Evolutionary conservation across 2,888 invertebrate genomes (phyloP), one percentile per base, ranked within the genome.

Genomic region (Baccha elongata): DNA sequence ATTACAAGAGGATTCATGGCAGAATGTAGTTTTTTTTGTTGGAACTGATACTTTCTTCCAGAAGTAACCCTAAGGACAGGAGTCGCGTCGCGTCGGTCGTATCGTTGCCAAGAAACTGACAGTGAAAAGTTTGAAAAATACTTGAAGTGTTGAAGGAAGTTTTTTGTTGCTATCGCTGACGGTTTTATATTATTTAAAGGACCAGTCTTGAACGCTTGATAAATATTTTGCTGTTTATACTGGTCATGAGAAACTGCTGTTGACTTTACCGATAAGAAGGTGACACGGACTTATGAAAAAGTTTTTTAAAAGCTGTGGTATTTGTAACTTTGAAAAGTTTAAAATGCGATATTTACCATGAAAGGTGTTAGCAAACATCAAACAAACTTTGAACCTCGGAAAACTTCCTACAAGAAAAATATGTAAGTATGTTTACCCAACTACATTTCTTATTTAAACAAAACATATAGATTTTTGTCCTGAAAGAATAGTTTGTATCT

Each of bases 41-140:
- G 62, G n/a, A n/a, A n/a, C n/a, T 46, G 37, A 72, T 46, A 64
- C 40, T 75, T 37, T 48, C 53, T 37, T 13, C n/a, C 2, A 29
- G n/a, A 50, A 50, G 29, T 26, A 13, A 42, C 13, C 35, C 50
- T 10, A 17, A 32, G 15, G 64, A 23, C 23, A 23, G 5, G 5
- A 23, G 23, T 23, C n/a, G n/a, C n/a, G n/a, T n/a, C n/a, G n/a
- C n/a, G 5, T 23, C 3, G 23, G 29, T 8, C 8, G 29, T 32
- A 5, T 8, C 48, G 35, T 62, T 42, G 8, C 13, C 44, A 58
- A 15, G 64, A 48, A 76, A 46, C 35, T 26, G 10, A 0, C 8
- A 52, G 60, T 3, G 13, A 67, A 55, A 68, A 64, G 67, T 69
- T 64, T 55, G 58, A 74, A 48, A 80, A 50, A 44, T 32, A 35